These are phyloP conservation scores for Phytoseiulus persimilis DNA, from an alignment of 2,888 invertebrate genomes.

Conservation along the genomic window DNA sequence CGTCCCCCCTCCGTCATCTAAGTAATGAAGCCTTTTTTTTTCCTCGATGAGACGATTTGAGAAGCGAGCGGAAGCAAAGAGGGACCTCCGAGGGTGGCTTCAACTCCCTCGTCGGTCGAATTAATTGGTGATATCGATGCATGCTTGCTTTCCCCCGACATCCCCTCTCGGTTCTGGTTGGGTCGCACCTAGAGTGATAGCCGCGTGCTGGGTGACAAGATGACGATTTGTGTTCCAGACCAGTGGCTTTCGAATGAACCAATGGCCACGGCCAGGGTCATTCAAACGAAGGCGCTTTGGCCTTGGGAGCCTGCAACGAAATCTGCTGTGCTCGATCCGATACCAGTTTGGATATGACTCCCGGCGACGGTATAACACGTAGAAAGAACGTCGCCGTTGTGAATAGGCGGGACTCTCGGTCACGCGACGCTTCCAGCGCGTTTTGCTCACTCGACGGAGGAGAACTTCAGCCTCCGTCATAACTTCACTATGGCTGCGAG, in stretches of 20 bases:
- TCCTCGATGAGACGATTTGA: background rate
- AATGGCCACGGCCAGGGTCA: background rate
- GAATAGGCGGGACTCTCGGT: no score
- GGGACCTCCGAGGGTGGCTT: background rate
- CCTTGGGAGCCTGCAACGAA: background rate
- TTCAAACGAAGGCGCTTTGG: background rate
- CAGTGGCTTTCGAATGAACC: background rate
- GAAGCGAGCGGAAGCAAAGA: background rate
- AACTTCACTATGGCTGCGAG: no score
- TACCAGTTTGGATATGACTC: no score
- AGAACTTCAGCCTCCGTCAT: no score
- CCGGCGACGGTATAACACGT: no score
- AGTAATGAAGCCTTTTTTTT: no score
- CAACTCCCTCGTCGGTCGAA: background rate
- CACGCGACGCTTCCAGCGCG: no score
- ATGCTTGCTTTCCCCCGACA: background rate
- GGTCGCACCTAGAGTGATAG: background rate
- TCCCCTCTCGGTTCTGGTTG: background rate
- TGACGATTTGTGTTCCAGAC: constrained; percentile 5
- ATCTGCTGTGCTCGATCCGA: no score
- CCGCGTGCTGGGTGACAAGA: background rate
- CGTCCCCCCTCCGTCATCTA: background rate
- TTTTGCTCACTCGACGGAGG: no score
- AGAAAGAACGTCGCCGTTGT: no score
- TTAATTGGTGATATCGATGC: background rate